Conservation (phyloP, 2,113 vertebrate genomes). For the Burhinus oedicnemus region DNA sequence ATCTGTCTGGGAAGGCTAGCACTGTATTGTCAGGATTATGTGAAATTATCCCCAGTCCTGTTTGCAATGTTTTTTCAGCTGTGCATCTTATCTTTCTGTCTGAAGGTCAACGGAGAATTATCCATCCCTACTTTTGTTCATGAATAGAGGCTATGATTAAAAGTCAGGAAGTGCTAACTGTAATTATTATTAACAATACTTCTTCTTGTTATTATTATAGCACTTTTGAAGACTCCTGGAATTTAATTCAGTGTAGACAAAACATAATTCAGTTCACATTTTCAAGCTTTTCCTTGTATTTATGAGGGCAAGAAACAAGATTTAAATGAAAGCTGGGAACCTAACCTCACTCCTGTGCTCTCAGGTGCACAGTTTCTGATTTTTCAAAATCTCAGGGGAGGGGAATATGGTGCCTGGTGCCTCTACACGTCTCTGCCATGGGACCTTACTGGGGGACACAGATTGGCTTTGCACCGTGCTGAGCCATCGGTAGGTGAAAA, state of each 20-base stretch:
- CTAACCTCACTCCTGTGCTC: background rate
- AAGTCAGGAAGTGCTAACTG: background rate
- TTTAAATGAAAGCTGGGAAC: background rate
- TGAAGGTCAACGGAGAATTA: slow-evolving; percentile 5
- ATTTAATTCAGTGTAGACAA: background rate
- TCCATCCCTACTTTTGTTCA: background rate
- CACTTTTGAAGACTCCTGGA: background rate
- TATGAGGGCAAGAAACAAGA: background rate
- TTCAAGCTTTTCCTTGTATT: background rate
- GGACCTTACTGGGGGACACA: background rate
- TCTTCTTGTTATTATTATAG: background rate
- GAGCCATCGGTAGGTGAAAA: background rate
- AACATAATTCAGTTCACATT: background rate
- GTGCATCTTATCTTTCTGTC: background rate
- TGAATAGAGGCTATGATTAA: background rate
- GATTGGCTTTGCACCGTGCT: rapidly evolving
- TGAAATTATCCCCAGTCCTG: background rate
- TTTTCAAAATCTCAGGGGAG: background rate
- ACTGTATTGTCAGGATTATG: background rate
- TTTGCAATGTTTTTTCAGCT: background rate
- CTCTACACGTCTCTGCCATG: rapidly evolving
- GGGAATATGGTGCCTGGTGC: background rate
- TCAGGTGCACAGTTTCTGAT: background rate
- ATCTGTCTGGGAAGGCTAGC: background rate
- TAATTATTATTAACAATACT: background rate